A percentile compares a stretch with the other conserved stretches of the same genome.
phyloP scores from a whole-genome alignment of 2,113 vertebrate species.

The Tricholaema leucomelas region DNA sequence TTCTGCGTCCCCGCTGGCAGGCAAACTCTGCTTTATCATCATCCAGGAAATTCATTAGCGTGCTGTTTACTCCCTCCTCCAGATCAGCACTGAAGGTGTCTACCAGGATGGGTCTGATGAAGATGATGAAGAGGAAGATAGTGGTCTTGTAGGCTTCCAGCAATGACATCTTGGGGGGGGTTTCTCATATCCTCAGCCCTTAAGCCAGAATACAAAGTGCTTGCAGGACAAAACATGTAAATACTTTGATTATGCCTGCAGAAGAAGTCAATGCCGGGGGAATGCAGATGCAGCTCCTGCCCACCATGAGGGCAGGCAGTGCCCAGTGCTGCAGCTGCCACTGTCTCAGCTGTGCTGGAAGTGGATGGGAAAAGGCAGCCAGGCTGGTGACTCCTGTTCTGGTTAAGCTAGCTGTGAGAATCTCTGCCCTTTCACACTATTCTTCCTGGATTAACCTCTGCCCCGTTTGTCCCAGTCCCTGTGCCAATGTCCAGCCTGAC shows the following conservation, averaged over 20 bases:
- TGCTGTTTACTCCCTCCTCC: conserved; percentile 16
- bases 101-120: not conserved
- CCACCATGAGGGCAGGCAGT: not conserved
- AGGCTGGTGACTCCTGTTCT: not conserved
- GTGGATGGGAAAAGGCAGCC: not conserved
- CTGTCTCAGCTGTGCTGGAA: not conserved
- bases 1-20: not conserved
- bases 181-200: not conserved
- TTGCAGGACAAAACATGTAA: not conserved
- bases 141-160: not conserved
- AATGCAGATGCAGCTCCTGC: not conserved
- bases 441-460: not conserved
- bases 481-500: not conserved
- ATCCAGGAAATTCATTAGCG: not conserved
- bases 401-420: not conserved
- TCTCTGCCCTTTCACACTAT: not conserved
- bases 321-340: not conserved
- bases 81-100: not conserved
- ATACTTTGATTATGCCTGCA: not conserved
- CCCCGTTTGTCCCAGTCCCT: not conserved
- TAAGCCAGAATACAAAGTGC: not conserved
- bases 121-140: not conserved
- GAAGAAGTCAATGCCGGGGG: not conserved
- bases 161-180: not conserved
- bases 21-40: not conserved